A percentile compares a stretch with the other conserved stretches of the same genome.
These are phyloP conservation scores for Cossypha heuglini DNA, from an alignment of 2,797 vertebrate species.

Conservation along the genomic window DNA sequence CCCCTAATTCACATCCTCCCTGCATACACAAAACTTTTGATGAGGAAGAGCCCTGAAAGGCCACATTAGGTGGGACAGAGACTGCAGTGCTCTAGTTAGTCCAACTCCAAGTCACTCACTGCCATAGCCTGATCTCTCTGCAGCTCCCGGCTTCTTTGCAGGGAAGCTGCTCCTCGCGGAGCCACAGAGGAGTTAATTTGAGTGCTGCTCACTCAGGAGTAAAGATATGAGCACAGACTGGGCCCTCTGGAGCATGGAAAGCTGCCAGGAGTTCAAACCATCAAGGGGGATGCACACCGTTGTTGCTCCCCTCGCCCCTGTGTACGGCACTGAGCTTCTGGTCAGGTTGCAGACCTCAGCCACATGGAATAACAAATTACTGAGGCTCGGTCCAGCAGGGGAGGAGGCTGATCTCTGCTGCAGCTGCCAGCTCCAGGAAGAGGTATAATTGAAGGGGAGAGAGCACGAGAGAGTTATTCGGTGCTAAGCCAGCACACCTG, in stretches of 20 bases:
- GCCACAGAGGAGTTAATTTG: not conserved
- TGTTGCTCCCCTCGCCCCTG: not conserved
- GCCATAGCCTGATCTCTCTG: not conserved
- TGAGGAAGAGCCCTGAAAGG: not conserved
- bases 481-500: constrained; percentile 1
- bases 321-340: not conserved
- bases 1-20: not conserved
- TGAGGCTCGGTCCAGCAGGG: constrained; percentile 14
- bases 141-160: not conserved
- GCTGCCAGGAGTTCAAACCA: not conserved
- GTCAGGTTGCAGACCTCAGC: constrained; percentile 16
- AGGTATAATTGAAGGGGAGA: constrained; percentile 11
- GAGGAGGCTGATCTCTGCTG: constrained; percentile 27
- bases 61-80: not conserved
- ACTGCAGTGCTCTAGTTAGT: not conserved
- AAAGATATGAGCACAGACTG: not conserved
- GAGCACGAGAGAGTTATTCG: not conserved
- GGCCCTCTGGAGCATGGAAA: not conserved
- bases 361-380: constrained; percentile 49
- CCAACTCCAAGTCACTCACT: not conserved
- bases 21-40: not conserved
- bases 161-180: not conserved
- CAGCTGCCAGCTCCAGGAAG: constrained; percentile 53
- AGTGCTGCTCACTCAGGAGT: not conserved
- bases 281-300: not conserved